A percentile compares a stretch with the other conserved stretches of the same genome.
Evolutionary conservation across 1,140 invertebrate genomes (phyloP).

Genomic region (Drosophila ananassae): DNA sequence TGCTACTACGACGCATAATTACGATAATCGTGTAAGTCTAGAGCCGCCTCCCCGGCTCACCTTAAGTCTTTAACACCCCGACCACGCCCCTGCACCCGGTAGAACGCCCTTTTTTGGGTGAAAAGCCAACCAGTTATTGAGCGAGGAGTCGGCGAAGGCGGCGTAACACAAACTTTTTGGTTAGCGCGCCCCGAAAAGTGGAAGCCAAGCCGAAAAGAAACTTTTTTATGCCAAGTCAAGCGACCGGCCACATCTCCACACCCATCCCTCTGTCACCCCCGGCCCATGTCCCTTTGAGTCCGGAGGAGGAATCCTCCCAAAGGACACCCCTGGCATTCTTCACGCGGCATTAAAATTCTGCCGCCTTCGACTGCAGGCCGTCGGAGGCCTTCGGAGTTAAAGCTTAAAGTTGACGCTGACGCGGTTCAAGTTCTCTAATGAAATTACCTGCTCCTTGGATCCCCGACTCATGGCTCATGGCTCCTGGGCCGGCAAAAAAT

Average conservation of each 20-base stretch:
- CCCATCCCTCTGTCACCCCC: conserved; percentile 7
- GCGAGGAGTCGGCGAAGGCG: conserved; percentile 63
- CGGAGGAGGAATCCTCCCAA: background rate
- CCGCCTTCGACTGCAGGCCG: conserved; percentile 40
- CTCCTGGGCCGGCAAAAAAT: conserved; percentile 37
- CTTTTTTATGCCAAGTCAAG: conserved; percentile 72
- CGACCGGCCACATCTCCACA: conserved; percentile 33
- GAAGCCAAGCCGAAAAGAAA: conserved; percentile 59
- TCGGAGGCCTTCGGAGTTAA: conserved; percentile 45
- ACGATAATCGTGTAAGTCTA: conserved; percentile 81
- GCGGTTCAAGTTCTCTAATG: conserved; percentile 83
- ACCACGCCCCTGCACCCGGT: conserved; percentile 25
- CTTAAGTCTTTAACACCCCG: conserved; percentile 26
- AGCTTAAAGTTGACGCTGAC: conserved; percentile 77
- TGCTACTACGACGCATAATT: conserved; percentile 78
- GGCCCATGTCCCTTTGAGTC: background rate
- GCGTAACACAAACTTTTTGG: conserved; percentile 75
- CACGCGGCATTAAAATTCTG: conserved; percentile 78
- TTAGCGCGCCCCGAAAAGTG: conserved; percentile 42
- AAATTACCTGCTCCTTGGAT: conserved; percentile 76
- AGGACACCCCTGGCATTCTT: conserved; percentile 51
- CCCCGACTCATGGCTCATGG: no score
- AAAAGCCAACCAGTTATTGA: conserved; percentile 68
- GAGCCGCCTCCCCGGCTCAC: conserved; percentile 39
- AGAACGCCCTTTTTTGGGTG: conserved; percentile 23